Evolutionary conservation across 2,797 vertebrate genomes (phyloP), one percentile per base, ranked within the genome.

Genomic region (Lithobates sylvaticus): DNA sequence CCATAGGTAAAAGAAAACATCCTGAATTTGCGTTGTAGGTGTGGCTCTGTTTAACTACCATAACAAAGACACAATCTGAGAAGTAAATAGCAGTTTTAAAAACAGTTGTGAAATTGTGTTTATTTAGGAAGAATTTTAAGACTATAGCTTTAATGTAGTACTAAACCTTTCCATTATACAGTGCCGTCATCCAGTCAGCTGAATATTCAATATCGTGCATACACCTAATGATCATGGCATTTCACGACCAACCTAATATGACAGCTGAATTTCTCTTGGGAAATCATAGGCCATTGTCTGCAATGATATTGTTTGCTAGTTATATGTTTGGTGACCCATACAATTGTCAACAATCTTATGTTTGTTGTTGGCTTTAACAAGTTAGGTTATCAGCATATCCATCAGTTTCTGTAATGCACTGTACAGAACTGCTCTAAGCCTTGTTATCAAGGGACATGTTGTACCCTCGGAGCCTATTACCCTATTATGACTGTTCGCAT

Each of bases 291-390:
- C 10, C 67, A 83, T 87, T 86, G 79, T 86, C 67, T 82, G 70
- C 64, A 29, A 83, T 77, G 69, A 58, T 61, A 75, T 85, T 85
- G 84, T 86, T 79, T 86, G 78, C n/a, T 74, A 50, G 67, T 32
- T 18, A 79, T 73, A 69, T 79, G 42, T 61, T 79, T 44, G 74
- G 81, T 75, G 81, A 87, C 47, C 76, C 58, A 47, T 74, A 61
- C 16, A 61, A 79, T 21, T 44, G 76, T 84, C 61, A 87, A 87
- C 76, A 79, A 21, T 85, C 8, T 68, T 23, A 16, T 83, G 29
- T 78, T 87, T 84, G 70, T 79, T 83, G 76, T 75, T 79, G 26
- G 58, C 32, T 87, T 87, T 87, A 76, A 68, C 76, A 84, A 68
- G 75, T 36, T 5, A 47, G 64, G 36, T 18, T 79, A 84, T 84